Conservation (phyloP, 1,140 invertebrate species). For the Trissolcus basalis region DNA sequence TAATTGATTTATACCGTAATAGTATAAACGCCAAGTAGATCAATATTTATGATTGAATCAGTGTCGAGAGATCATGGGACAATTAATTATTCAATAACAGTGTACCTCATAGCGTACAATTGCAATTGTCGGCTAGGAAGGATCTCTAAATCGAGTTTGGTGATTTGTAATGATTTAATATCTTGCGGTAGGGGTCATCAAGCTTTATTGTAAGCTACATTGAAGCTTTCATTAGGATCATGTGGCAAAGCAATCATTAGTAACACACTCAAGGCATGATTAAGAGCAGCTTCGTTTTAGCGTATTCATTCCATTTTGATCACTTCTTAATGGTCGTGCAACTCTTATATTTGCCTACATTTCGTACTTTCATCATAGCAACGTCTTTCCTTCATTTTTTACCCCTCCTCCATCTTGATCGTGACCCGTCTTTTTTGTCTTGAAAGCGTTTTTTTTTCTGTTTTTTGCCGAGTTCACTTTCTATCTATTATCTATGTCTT, state of each 20-base stretch:
- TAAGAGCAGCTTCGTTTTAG: conserved; percentile 54
- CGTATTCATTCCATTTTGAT: conserved; percentile 42
- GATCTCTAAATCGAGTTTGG: conserved; percentile 30
- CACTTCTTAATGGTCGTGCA: too few relatives aligned
- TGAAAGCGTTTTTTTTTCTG: too few relatives aligned
- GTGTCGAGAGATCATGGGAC: conserved; percentile 23
- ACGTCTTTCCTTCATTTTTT: too few relatives aligned
- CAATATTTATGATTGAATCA: neutral
- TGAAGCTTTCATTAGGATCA: conserved; percentile 64
- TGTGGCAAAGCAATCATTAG: conserved; percentile 63
- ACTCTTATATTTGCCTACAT: too few relatives aligned
- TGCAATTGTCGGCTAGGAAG: conserved; percentile 38
- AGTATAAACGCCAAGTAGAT: too few relatives aligned
- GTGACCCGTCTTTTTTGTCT: too few relatives aligned
- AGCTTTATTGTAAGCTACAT: conserved; percentile 65
- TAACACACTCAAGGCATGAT: conserved; percentile 64
- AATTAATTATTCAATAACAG: conserved; percentile 52
- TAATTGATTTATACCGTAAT: neutral
- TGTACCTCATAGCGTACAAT: conserved; percentile 26
- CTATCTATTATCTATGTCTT: too few relatives aligned
- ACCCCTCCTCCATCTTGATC: too few relatives aligned
- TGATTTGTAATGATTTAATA: conserved; percentile 37
- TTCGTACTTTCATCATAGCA: too few relatives aligned
- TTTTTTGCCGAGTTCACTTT: too few relatives aligned
- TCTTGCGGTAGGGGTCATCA: conserved; percentile 51